A percentile compares a stretch with the other conserved stretches of the same genome.
These are phyloP conservation scores for Drosophila seguyi DNA, from an alignment of 1,140 invertebrate genomes.

Conservation along the genomic window DNA sequence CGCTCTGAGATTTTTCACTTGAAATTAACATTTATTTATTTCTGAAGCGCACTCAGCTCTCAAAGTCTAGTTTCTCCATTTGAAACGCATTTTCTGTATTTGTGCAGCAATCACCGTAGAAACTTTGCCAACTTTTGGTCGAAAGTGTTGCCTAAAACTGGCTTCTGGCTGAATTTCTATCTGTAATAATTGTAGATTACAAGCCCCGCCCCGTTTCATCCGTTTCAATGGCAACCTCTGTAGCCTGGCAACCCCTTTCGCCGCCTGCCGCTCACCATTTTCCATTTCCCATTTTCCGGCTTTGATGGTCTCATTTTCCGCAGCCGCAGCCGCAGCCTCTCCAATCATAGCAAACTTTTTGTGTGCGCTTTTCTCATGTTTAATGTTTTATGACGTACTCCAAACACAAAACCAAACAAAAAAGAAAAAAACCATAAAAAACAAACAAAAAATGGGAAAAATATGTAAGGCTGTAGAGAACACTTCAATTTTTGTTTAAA, in stretches of 20 bases:
- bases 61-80: conserved; percentile 7
- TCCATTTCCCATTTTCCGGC: conserved; percentile 25
- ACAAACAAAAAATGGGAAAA: conserved; percentile 21
- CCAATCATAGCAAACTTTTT: conserved; percentile 47
- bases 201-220: background rate
- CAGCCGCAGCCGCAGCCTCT: conserved; percentile 39
- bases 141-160: conserved; percentile 33
- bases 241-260: conserved; percentile 15
- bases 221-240: conserved; percentile 11
- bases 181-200: conserved; percentile 44
- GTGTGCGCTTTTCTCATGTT: conserved; percentile 46
- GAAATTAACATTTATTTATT: conserved; percentile 41
- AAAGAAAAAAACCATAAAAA: background rate
- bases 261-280: conserved; percentile 1
- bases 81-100: conserved; percentile 31
- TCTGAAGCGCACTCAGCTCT: conserved; percentile 24
- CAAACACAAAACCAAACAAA: conserved; percentile 12
- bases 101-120: conserved; percentile 20
- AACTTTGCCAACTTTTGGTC: conserved; percentile 27
- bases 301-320: conserved; percentile 52
- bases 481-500: conserved; percentile 63
- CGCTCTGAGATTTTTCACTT: conserved; percentile 1
- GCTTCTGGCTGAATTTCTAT: conserved; percentile 1
- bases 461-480: conserved; percentile 41
- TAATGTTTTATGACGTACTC: conserved; percentile 52